Evolutionary conservation across 2,888 invertebrate species (phyloP), one percentile per base, ranked within the genome.

Genomic region (Oscheius sp.): DNA sequence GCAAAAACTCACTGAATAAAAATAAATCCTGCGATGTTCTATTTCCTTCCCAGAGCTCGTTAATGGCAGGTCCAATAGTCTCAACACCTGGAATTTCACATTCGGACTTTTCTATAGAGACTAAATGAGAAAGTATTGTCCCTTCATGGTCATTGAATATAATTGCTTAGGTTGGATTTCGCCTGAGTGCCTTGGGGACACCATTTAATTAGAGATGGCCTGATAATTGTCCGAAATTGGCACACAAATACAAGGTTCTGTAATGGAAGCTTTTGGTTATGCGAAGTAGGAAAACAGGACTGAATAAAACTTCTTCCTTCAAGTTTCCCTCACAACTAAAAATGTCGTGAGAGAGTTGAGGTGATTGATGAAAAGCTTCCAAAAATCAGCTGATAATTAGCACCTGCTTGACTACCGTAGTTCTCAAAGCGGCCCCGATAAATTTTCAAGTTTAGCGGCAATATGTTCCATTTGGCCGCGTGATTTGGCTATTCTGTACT

Each of bases 201-300:
- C 48, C 64, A 20, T 64, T 64, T 64, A 64, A 64, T 64, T 64
- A 64, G 48, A 46, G 64, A 64, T 64, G 48, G 64, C 48, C 64
- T 64, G 64, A 64, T 64, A 64, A 64, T 64, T 64, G 64, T 64
- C 48, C 64, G 46, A 64, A 64, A 64, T 64, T 64, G 64, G 15
- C 34, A 25, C 64, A 46, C 50, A 46, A 64, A 58, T 50, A 61
- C 45, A 42, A 20, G 42, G 45, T 61, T 37, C 39, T 39, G 25
- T 31, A 39, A 61, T 27, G 20, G 42, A n/a, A 15, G 42, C 17
- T 42, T 34, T 34, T 34, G 37, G 37, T 17, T 42, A 3, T 42
- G 12, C 12, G 37, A n/a, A 42, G 17, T n/a, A 42, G 42, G 17
- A 12, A 42, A 42, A 3, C 42, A 42, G n/a, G 42, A 42, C n/a